These are phyloP conservation scores for Sisor rabdophorus DNA, from an alignment of 2,113 vertebrate species.

Conservation along the genomic window DNA sequence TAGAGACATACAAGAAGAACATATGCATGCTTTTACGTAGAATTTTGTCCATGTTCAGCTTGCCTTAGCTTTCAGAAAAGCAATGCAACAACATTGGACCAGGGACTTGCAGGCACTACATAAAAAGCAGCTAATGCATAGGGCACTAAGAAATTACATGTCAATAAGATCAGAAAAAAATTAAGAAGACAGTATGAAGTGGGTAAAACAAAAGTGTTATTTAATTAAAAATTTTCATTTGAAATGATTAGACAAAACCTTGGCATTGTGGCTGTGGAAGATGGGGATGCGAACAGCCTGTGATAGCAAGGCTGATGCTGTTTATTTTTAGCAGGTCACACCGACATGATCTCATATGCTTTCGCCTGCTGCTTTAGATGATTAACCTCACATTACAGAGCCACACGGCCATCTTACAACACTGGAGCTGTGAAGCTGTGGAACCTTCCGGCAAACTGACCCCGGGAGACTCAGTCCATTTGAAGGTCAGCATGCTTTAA, in stretches of 20 bases:
- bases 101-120: neutral
- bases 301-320: neutral
- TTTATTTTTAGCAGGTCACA: constrained; percentile 20
- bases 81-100: neutral
- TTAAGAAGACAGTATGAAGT: too few species aligned
- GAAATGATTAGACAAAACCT: constrained; percentile 36
- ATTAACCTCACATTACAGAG: constrained; percentile 32
- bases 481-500: neutral
- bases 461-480: constrained; percentile 15
- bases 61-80: constrained; percentile 22
- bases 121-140: constrained; percentile 21
- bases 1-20: neutral
- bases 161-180: neutral
- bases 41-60: constrained; percentile 3
- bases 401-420: constrained; percentile 27
- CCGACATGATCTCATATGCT: constrained; percentile 15
- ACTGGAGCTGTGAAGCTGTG: constrained; percentile 20
- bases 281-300: constrained; percentile 29
- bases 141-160: constrained; percentile 10
- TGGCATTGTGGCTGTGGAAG: constrained; percentile 45
- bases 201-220: neutral
- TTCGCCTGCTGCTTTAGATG: constrained; percentile 24
- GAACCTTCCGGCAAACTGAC: constrained; percentile 14
- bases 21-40: neutral
- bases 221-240: constrained; percentile 38